Evolutionary conservation across 2,888 invertebrate genomes (phyloP).

Genomic region (Phyllotreta cruciferae): DNA sequence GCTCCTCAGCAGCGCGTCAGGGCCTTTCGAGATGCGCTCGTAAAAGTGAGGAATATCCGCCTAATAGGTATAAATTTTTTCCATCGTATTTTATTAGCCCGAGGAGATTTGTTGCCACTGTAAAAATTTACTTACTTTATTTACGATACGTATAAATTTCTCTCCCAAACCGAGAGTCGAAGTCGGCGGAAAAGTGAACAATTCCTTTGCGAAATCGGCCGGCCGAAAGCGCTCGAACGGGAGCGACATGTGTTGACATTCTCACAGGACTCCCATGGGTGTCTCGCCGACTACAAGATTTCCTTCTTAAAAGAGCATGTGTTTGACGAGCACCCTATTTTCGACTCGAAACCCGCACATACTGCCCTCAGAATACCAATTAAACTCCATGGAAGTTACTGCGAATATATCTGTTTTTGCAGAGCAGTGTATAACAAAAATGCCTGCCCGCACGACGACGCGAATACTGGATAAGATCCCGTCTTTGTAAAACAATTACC

Average conservation of each 20-base stretch:
- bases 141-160: too few species aligned
- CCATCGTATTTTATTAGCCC: constrained; percentile 21
- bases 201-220: too few species aligned
- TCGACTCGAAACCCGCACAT: constrained; percentile 3
- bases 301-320: constrained; percentile 55
- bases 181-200: too few species aligned
- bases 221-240: too few species aligned
- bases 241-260: constrained; percentile 55
- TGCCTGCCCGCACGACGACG: constrained; percentile 22
- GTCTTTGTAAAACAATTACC: constrained; percentile 34
- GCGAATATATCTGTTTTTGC: neutral
- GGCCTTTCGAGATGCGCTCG: constrained; percentile 28
- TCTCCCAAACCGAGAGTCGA: too few species aligned
- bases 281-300: constrained; percentile 58
- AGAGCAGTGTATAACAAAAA: constrained; percentile 18
- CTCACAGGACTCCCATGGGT: constrained; percentile 58
- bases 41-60: constrained; percentile 44
- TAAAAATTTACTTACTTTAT: too few species aligned
- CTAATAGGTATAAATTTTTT: constrained; percentile 40
- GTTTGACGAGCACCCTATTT: constrained; percentile 37
- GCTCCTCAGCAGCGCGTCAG: too few species aligned
- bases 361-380: constrained; percentile 9
- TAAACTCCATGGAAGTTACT: too few species aligned
- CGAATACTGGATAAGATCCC: constrained; percentile 12
- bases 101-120: constrained; percentile 41